Evolutionary conservation across 2,113 vertebrate genomes (phyloP).

Genomic region (Tretioscincus oriximinensis): DNA sequence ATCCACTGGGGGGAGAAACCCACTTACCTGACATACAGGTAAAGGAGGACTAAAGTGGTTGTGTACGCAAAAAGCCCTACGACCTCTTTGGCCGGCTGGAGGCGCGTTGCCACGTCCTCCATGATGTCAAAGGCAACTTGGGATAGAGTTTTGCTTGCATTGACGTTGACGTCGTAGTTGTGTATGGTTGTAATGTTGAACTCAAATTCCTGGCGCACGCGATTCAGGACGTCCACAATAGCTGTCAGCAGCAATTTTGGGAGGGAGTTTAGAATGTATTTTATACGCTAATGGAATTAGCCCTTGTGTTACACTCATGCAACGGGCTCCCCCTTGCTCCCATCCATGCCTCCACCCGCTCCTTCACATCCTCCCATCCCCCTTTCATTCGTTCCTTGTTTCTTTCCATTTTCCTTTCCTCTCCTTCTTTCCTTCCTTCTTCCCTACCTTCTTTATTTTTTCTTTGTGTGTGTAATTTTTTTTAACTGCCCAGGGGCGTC

Average conservation of each 20-base stretch:
- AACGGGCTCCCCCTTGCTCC: too few relatives aligned
- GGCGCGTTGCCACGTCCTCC: constrained; percentile 60
- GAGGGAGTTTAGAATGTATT: fast-evolving
- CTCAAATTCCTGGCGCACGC: constrained; percentile 81
- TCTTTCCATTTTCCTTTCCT: too few relatives aligned
- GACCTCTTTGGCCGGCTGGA: constrained; percentile 51
- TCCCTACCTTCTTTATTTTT: too few relatives aligned
- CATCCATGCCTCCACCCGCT: too few relatives aligned
- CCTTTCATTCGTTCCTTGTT: too few relatives aligned
- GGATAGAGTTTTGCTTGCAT: constrained; percentile 76
- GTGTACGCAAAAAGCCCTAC: constrained; percentile 67
- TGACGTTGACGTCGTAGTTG: constrained; percentile 69
- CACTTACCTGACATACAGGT: constrained; percentile 79
- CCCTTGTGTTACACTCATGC: too few relatives aligned
- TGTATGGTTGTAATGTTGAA: constrained; percentile 80
- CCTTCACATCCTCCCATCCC: too few relatives aligned
- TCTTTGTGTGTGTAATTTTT: too few relatives aligned
- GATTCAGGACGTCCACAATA: constrained; percentile 55
- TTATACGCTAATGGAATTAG: too few relatives aligned
- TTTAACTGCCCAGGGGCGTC: too few relatives aligned
- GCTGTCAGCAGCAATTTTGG: constrained; percentile 61
- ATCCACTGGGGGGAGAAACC: fast-evolving
- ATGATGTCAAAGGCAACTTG: constrained; percentile 79
- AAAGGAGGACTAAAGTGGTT: constrained; percentile 68
- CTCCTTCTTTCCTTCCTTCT: too few relatives aligned